Evolutionary conservation across 2,888 invertebrate species (phyloP).

Genomic region (Ectemnius lituratus): DNA sequence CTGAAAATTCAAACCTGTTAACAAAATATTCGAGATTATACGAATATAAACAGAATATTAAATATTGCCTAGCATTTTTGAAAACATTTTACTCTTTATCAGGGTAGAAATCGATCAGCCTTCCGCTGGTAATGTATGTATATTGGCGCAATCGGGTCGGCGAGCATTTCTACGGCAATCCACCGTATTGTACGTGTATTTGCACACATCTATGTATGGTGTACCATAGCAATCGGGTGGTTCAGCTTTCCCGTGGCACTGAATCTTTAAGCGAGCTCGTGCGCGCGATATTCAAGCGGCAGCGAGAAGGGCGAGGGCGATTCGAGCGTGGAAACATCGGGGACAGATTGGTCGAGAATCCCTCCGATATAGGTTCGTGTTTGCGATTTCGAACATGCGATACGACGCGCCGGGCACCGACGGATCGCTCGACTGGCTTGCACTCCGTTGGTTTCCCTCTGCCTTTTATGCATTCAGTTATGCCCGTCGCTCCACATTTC

Average conservation of each 20-base stretch:
- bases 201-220: too few species aligned
- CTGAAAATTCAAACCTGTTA: too few species aligned
- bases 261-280: slow-evolving; percentile 12
- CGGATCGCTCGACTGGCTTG: not conserved
- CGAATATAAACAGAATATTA: too few species aligned
- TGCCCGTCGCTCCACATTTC: not conserved
- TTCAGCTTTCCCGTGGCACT: slow-evolving; percentile 30
- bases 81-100: too few species aligned
- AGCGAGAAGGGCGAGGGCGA: slow-evolving; percentile 24
- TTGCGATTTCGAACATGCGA: slow-evolving; percentile 12
- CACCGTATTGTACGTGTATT: not conserved
- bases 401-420: slow-evolving; percentile 4
- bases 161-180: slow-evolving; percentile 48
- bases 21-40: too few species aligned
- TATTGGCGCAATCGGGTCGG: slow-evolving; percentile 53
- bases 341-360: slow-evolving; percentile 17
- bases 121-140: too few species aligned
- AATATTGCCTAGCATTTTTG: too few species aligned
- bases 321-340: slow-evolving; percentile 26
- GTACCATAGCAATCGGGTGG: not conserved
- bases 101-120: too few species aligned
- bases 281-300: slow-evolving; percentile 35
- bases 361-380: slow-evolving; percentile 17
- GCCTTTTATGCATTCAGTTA: slow-evolving; percentile 16
- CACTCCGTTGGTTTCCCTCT: slow-evolving; percentile 12